These are phyloP conservation scores for Oreortyx pictus DNA, from an alignment of 2,797 vertebrate genomes.

Conservation along the genomic window DNA sequence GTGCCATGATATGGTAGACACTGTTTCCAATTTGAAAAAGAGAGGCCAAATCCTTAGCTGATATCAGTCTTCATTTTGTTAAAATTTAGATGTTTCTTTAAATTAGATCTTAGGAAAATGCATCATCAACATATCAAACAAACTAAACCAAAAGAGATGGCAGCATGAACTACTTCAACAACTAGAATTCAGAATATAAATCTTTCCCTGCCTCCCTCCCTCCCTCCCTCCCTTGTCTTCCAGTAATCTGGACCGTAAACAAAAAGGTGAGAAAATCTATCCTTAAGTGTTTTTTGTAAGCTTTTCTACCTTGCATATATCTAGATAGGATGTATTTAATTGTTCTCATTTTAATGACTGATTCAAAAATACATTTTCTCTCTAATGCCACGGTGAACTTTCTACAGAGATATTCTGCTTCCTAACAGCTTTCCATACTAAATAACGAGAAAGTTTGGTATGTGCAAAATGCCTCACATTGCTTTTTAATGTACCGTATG, in stretches of 20 bases:
- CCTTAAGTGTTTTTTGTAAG: not conserved
- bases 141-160: not conserved
- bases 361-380: not conserved
- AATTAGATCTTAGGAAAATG: not conserved
- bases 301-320: not conserved
- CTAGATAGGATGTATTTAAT: not conserved
- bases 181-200: not conserved
- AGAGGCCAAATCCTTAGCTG: not conserved
- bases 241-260: not conserved
- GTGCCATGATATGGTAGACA: not conserved
- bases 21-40: not conserved
- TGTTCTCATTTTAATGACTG: not conserved
- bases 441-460: not conserved
- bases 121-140: not conserved
- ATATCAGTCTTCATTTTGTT: not conserved
- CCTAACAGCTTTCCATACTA: not conserved
- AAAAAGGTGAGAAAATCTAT: not conserved
- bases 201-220: too few species aligned
- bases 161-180: not conserved
- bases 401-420: not conserved
- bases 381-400: not conserved
- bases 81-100: not conserved
- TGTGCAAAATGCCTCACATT: not conserved
- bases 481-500: not conserved
- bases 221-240: not conserved